A percentile compares a stretch with the other conserved stretches of the same genome.
These are phyloP conservation scores for Spinus pinus DNA, from an alignment of 2,797 vertebrate species.

Conservation along the genomic window DNA sequence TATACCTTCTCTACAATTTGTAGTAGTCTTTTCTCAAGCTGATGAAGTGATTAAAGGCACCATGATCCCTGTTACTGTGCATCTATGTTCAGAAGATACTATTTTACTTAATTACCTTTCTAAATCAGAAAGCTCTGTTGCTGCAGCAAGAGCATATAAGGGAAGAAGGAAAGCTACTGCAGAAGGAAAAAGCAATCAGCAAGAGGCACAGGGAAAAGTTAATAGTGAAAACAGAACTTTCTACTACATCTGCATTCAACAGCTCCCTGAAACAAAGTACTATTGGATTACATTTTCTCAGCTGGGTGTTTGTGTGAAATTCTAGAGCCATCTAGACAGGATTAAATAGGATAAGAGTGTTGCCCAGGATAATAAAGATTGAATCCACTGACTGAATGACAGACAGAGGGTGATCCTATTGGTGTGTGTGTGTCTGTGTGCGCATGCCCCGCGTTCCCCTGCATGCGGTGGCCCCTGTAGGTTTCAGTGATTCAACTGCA, in stretches of 20 bases:
- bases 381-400: conserved; percentile 22
- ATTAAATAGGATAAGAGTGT: conserved; percentile 47
- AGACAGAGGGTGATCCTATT: neutral
- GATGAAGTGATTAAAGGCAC: neutral
- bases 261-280: conserved; percentile 1
- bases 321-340: conserved; percentile 47
- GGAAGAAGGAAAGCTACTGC: neutral
- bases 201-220: neutral
- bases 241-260: neutral
- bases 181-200: neutral
- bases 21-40: neutral
- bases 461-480: neutral
- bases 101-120: neutral
- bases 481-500: neutral
- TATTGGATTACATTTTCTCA: conserved; percentile 20
- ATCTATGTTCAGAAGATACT: neutral
- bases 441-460: rapidly evolving
- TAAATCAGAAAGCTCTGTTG: neutral
- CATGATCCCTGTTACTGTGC: neutral
- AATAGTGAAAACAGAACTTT: neutral
- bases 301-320: neutral
- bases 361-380: conserved; percentile 15
- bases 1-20: neutral
- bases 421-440: neutral
- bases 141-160: neutral